These are phyloP conservation scores for Lates japonicus DNA, from an alignment of 2,797 vertebrate species.

Conservation along the genomic window DNA sequence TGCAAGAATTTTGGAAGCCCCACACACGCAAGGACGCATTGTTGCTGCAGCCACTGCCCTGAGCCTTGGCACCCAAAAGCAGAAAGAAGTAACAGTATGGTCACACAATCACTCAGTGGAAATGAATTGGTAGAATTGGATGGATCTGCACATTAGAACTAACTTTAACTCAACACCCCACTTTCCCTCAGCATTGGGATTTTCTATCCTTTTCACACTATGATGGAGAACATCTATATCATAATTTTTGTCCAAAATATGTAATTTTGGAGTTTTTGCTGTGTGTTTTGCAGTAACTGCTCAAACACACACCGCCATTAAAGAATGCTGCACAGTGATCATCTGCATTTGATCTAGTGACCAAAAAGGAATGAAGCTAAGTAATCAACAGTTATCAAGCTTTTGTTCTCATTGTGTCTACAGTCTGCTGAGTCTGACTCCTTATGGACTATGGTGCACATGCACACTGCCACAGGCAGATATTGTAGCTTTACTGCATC, in stretches of 20 bases:
- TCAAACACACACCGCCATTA: neutral
- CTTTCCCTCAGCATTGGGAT: too few relatives aligned
- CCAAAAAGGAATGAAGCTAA: neutral
- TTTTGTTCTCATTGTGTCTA: neutral
- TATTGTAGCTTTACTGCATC: neutral
- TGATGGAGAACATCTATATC: neutral
- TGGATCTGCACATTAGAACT: neutral
- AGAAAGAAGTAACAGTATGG: neutral
- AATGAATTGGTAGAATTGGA: neutral
- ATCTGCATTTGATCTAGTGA: neutral
- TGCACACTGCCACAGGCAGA: neutral
- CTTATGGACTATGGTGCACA: neutral
- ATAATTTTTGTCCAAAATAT: neutral
- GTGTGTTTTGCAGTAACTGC: too few relatives aligned
- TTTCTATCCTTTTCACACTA: neutral
- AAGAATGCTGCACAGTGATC: neutral
- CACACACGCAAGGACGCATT: neutral
- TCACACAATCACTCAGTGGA: slow-evolving; percentile 8
- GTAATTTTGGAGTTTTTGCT: too few relatives aligned
- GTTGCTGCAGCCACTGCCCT: neutral
- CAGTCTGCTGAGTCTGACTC: neutral
- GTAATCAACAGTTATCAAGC: neutral
- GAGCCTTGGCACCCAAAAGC: neutral
- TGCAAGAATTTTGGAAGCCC: slow-evolving; percentile 4
- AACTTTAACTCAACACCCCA: neutral